These are phyloP conservation scores for Rhodophaea formosa DNA, from an alignment of 2,888 invertebrate species.

Conservation along the genomic window DNA sequence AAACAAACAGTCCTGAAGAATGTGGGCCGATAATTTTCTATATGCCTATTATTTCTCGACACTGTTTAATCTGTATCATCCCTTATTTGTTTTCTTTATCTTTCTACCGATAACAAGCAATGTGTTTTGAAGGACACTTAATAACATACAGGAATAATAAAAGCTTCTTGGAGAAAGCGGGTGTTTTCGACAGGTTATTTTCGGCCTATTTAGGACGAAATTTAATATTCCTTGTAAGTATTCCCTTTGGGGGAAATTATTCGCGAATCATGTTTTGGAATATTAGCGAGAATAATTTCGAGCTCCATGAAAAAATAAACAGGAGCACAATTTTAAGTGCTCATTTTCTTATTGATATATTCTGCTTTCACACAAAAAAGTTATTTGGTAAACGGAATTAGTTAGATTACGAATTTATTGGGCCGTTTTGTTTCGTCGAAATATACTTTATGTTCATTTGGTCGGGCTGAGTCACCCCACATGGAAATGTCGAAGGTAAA, in stretches of 20 bases:
- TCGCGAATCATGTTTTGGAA: background rate
- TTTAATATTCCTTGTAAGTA: conserved; percentile 3
- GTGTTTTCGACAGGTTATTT: background rate
- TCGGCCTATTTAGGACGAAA: background rate
- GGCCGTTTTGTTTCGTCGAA: too few species aligned
- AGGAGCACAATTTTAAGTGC: background rate
- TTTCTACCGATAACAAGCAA: conserved; percentile 14
- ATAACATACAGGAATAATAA: conserved; percentile 10
- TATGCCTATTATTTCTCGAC: conserved; percentile 25
- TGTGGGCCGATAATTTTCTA: conserved; percentile 8
- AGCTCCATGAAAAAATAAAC: background rate
- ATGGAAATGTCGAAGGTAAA: too few species aligned
- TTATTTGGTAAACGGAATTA: too few species aligned
- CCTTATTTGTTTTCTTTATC: conserved; percentile 35
- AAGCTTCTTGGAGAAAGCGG: conserved; percentile 6
- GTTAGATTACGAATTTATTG: too few species aligned
- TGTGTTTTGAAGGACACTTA: conserved; percentile 12
- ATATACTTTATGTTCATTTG: too few species aligned
- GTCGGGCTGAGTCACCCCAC: too few species aligned
- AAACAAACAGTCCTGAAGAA: conserved; percentile 13
- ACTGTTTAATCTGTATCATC: conserved; percentile 31
- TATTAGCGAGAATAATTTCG: background rate
- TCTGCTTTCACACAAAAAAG: background rate
- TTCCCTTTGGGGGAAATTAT: conserved; percentile 1
- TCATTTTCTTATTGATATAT: background rate